phyloP scores from a whole-genome alignment of 2,797 vertebrate species.

The Psittacula echo region DNA sequence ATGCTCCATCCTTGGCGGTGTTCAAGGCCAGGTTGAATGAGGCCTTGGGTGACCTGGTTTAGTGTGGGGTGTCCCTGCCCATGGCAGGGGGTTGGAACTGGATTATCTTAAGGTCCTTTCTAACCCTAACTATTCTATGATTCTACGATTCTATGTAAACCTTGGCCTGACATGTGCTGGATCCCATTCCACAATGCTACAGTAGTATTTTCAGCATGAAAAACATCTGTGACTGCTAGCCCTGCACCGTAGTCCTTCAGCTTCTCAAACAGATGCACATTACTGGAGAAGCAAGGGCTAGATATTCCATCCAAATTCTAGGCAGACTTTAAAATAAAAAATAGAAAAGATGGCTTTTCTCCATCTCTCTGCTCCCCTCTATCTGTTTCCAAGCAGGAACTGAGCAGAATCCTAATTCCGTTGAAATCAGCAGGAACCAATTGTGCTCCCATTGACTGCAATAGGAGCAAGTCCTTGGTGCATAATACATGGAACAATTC shows the following conservation, averaged over 20 bases:
- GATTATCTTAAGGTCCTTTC: neutral
- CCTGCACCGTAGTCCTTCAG: neutral
- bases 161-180: neutral
- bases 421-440: neutral
- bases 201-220: neutral
- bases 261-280: neutral
- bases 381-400: neutral
- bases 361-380: neutral
- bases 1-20: no score
- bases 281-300: neutral
- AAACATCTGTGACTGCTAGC: neutral
- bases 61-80: no score
- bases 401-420: neutral
- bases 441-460: neutral
- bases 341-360: neutral
- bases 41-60: no score
- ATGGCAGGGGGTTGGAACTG: neutral
- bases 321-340: neutral
- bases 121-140: neutral
- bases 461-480: neutral
- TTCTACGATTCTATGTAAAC: neutral
- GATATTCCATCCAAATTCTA: neutral
- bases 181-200: neutral
- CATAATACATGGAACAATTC: neutral
- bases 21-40: no score